Evolutionary conservation across 1,140 invertebrate species (phyloP), one percentile per base, ranked within the genome.

Genomic region (Drosophila auraria): DNA sequence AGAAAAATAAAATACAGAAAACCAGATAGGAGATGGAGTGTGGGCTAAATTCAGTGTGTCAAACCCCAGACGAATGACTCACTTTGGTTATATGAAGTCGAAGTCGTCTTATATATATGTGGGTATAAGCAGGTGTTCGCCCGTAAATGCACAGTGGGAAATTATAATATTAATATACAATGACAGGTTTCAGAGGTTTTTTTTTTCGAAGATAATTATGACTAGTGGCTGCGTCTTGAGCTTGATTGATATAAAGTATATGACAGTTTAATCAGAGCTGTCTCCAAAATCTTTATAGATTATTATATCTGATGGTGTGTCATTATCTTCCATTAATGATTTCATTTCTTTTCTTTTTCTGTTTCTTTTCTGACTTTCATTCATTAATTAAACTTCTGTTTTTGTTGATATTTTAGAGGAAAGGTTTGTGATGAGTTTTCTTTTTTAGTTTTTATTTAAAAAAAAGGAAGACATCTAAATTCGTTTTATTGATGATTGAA

Each of bases 1-100:
- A 15, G 33, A 33, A 40, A 49, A 17, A 42, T 25, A 45, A 50
- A 23, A 40, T 17, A n/a, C 44, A 23, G 6, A 40, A 45, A 76
- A 12, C 45, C 27, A 20, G 33, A 53, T 47, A 50, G 17, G 53
- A 27, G 17, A 15, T 25, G 30, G 47, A 76, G 44, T 47, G 68
- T 30, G 54, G 38, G 40, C 25, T 65, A 70, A 56, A 87, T 83
- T 87, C 83, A 87, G 80, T 87, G 64, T 87, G 83, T 80, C 83
- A 80, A 80, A 66, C 63, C 47, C 33, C 68, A 63, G 50, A 20
- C 71, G 63, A 3, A 70, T 87, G 83, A 87, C 75, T 86, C 82
- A 86, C 69, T 71, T 58, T 51, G 38, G 51, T 80, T 82, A 60
- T 65, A 51, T 42, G 47, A 56, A 44, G 14, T 20, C 49, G 5